Percentiles rank a stretch among this genome's conserved stretches.
Evolutionary conservation across 2,888 invertebrate genomes (phyloP).

Genomic region (Orthosia incerta): DNA sequence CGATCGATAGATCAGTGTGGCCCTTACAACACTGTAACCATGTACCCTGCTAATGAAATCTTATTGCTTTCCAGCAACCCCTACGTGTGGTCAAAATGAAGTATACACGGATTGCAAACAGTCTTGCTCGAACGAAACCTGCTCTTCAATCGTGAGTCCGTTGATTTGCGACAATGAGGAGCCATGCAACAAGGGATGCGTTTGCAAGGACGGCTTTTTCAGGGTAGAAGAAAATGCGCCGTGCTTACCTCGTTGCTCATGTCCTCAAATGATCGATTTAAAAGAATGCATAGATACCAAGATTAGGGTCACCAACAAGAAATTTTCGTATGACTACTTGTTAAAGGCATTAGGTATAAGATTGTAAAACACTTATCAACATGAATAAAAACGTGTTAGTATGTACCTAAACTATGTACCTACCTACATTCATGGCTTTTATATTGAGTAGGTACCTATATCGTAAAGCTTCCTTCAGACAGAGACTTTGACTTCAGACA

Average conservation of each 20-base stretch:
- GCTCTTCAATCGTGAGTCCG: conserved; percentile 3
- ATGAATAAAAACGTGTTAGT: too few relatives aligned
- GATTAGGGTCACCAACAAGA: background rate
- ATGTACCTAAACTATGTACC: too few relatives aligned
- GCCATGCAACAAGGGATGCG: conserved; percentile 12
- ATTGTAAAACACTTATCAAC: background rate
- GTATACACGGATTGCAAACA: conserved; percentile 22
- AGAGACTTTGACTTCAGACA: too few relatives aligned
- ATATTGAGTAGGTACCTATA: too few relatives aligned
- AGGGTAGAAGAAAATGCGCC: conserved; percentile 13
- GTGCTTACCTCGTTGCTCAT: conserved; percentile 14
- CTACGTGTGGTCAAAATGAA: conserved; percentile 27
- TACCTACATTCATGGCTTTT: too few relatives aligned
- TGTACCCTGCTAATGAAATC: background rate
- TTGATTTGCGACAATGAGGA: conserved; percentile 10
- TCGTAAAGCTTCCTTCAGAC: too few relatives aligned
- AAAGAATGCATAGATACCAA: background rate
- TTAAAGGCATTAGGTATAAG: background rate
- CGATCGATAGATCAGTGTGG: too few relatives aligned
- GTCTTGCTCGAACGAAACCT: conserved; percentile 26
- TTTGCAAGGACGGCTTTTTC: conserved; percentile 24
- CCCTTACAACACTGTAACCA: too few relatives aligned
- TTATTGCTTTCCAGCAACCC: conserved; percentile 12
- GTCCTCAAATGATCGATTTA: conserved; percentile 11
- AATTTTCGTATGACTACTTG: background rate